Evolutionary conservation across 92 coral and sea anemone genomes (phyloP).

Genomic region (Pocillopora grandis): DNA sequence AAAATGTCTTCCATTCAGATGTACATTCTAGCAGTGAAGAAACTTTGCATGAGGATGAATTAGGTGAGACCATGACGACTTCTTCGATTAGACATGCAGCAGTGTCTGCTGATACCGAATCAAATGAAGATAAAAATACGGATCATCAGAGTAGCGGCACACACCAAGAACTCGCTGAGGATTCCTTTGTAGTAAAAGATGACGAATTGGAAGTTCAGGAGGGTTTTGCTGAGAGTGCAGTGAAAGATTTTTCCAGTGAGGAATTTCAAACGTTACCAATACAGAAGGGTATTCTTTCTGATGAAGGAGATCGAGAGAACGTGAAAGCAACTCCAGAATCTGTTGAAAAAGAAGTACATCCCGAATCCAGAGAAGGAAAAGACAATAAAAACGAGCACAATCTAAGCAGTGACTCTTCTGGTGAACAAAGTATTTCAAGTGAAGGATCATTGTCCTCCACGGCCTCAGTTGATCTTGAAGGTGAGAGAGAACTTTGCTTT

Average conservation of each 20-base stretch:
- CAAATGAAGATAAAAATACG: conserved; percentile 43
- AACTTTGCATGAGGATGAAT: conserved; percentile 75
- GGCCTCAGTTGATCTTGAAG: conserved; percentile 35
- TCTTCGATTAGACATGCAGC: conserved; percentile 46
- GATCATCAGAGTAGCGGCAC: not conserved
- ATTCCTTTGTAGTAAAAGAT: not conserved
- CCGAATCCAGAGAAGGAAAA: conserved; percentile 4
- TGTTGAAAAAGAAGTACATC: not conserved
- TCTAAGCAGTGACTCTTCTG: conserved; percentile 56
- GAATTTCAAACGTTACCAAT: not conserved
- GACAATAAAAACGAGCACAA: conserved; percentile 29
- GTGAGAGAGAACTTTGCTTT: conserved; percentile 17
- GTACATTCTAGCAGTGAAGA: conserved; percentile 71
- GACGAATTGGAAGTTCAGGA: not conserved
- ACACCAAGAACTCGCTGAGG: not conserved
- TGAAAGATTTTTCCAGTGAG: not conserved
- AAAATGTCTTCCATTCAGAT: conserved; percentile 43
- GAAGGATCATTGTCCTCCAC: conserved; percentile 61
- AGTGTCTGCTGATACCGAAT: conserved; percentile 21
- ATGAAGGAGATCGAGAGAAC: not conserved
- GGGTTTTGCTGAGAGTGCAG: not conserved
- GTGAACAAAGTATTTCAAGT: conserved; percentile 53
- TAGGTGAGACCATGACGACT: conserved; percentile 61
- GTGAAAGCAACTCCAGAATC: not conserved
- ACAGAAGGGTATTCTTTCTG: not conserved